Evolutionary conservation across 2,113 vertebrate species (phyloP).

Genomic region (Taxidea taxus): DNA sequence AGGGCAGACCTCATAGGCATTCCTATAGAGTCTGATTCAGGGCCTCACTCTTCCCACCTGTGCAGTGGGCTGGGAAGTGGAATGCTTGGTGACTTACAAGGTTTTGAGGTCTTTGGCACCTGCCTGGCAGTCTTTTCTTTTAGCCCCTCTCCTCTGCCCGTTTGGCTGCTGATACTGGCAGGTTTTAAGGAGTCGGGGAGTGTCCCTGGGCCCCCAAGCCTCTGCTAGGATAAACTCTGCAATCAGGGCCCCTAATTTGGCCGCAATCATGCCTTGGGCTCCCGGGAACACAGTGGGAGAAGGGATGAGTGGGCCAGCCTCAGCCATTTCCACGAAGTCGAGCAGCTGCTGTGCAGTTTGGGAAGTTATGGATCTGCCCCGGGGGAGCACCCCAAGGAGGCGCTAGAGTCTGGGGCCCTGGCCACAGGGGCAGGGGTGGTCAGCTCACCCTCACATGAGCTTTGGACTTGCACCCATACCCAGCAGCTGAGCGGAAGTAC

Average conservation of each 20-base stretch:
- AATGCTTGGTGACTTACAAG: not conserved
- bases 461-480: not conserved
- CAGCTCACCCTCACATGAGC: not conserved
- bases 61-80: not conserved
- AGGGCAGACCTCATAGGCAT: not conserved
- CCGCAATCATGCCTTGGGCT: not conserved
- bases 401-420: not conserved
- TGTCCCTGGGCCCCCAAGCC: not conserved
- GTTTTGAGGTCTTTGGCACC: not conserved
- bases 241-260: not conserved
- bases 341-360: constrained; percentile 24
- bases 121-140: not conserved
- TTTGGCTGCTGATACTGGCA: not conserved
- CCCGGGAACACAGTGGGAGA: not conserved
- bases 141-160: not conserved
- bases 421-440: fast-evolving
- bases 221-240: not conserved
- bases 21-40: not conserved
- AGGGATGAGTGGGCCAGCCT: not conserved
- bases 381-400: not conserved
- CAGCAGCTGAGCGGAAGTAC: not conserved
- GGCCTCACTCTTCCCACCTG: not conserved
- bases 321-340: not conserved
- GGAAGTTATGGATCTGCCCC: not conserved
- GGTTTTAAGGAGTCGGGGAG: not conserved